Evolutionary conservation across 1,140 invertebrate species (phyloP).

Genomic region (Pseudomyrmex flavicornis): DNA sequence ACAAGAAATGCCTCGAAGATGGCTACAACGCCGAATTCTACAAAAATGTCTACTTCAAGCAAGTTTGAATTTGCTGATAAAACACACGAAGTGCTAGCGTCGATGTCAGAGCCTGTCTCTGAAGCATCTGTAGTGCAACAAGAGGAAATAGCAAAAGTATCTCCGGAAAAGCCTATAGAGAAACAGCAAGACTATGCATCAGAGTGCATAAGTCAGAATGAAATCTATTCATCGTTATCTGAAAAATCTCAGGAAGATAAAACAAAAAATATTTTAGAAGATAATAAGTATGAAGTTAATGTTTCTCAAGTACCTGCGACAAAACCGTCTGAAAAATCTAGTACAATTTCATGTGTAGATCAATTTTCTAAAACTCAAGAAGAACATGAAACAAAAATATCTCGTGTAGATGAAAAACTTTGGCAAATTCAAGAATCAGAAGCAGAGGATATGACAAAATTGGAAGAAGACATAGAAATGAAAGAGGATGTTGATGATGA

Average conservation of each 20-base stretch:
- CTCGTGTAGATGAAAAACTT: constrained; percentile 9
- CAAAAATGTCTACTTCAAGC: constrained; percentile 73
- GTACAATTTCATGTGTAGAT: constrained; percentile 33
- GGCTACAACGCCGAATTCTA: constrained; percentile 62
- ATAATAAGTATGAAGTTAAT: neutral
- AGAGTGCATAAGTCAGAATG: constrained; percentile 3
- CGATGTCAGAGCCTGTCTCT: constrained; percentile 62
- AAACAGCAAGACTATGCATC: constrained; percentile 54
- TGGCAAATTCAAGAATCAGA: neutral
- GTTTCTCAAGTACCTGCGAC: constrained; percentile 12
- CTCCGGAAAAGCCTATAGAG: constrained; percentile 53
- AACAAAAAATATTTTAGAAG: constrained; percentile 38
- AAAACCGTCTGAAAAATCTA: constrained; percentile 53
- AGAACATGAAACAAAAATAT: constrained; percentile 26
- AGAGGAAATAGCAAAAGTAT: constrained; percentile 27
- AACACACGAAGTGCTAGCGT: constrained; percentile 57
- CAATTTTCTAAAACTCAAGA: constrained; percentile 27
- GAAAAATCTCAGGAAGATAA: constrained; percentile 46
- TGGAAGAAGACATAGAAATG: constrained; percentile 11
- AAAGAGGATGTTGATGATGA: constrained; percentile 22
- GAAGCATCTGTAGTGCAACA: constrained; percentile 63
- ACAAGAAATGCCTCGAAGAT: constrained; percentile 68
- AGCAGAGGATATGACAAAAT: neutral
- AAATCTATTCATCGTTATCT: neutral
- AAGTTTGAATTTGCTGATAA: constrained; percentile 71